Evolutionary conservation across 2,888 invertebrate genomes (phyloP).

Genomic region (Melolontha melolontha): DNA sequence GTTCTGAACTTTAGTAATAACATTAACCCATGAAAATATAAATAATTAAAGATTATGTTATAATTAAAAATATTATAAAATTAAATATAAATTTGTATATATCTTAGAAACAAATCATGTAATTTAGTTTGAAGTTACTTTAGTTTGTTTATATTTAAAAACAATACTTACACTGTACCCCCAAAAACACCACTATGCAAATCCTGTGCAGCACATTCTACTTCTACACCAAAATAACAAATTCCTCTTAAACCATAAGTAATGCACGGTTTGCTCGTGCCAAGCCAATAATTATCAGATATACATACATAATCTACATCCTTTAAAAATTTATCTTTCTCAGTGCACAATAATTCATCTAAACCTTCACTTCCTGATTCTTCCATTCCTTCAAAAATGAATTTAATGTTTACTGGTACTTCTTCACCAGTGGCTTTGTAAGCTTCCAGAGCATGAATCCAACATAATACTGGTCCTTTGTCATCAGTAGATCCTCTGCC

Average conservation of each 20-base stretch:
- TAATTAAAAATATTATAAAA: too few relatives aligned
- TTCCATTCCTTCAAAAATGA: conserved; percentile 98
- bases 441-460: conserved; percentile 94
- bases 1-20: too few relatives aligned
- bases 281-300: conserved; percentile 99
- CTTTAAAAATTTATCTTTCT: conserved; percentile 83
- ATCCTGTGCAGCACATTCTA: conserved; percentile 91
- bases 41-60: too few relatives aligned
- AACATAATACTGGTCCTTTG: conserved; percentile 94
- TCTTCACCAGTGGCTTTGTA: conserved; percentile 75
- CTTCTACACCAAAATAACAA: conserved; percentile 90
- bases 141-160: too few relatives aligned
- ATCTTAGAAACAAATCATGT: too few relatives aligned
- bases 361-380: conserved; percentile 97
- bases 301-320: conserved; percentile 95
- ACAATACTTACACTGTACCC: conserved; percentile 82
- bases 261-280: conserved; percentile 95
- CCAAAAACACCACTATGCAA: conserved; percentile 97
- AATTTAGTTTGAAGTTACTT: too few relatives aligned
- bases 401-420: conserved; percentile 84
- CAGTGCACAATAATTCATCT: conserved; percentile 80
- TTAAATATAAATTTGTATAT: too few relatives aligned
- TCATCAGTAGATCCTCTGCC: conserved; percentile 93
- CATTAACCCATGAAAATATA: too few relatives aligned
- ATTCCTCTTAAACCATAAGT: conserved; percentile 96